Conservation (phyloP, 2,888 invertebrate species). For the Azorinus chamasolen region DNA sequence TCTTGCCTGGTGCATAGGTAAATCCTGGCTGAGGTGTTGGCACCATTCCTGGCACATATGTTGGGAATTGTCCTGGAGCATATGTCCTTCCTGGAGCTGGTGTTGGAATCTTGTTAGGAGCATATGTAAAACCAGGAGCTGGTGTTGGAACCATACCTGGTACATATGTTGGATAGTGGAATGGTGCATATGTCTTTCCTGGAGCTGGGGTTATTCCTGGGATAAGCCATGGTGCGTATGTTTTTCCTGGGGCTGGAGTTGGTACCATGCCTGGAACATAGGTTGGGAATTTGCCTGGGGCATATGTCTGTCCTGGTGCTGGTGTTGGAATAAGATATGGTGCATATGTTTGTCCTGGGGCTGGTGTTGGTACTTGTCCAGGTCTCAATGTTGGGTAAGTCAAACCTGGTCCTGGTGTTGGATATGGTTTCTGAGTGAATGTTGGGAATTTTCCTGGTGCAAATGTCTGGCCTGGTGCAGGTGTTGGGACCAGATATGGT, state of each 20-base stretch:
- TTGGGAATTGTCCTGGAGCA: slow-evolving; percentile 48
- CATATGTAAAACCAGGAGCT: slow-evolving; percentile 42
- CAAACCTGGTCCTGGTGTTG: slow-evolving; percentile 60
- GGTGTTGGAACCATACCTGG: slow-evolving; percentile 62
- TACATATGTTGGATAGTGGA: slow-evolving; percentile 41
- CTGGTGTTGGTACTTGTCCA: slow-evolving; percentile 58
- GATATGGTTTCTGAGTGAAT: slow-evolving; percentile 41
- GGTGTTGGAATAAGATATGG: slow-evolving; percentile 62
- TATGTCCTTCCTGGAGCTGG: slow-evolving; percentile 56
- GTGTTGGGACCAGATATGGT: slow-evolving; percentile 58
- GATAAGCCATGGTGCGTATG: slow-evolving; percentile 61
- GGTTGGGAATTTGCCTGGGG: slow-evolving; percentile 63
- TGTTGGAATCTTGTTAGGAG: slow-evolving; percentile 59
- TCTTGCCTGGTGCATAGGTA: slow-evolving; percentile 45
- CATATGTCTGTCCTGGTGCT: slow-evolving; percentile 60
- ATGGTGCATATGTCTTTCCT: slow-evolving; percentile 50
- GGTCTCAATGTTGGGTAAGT: slow-evolving; percentile 60
- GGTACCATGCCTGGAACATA: slow-evolving; percentile 63
- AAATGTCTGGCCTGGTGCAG: slow-evolving; percentile 35
- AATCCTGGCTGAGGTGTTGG: slow-evolving; percentile 60
- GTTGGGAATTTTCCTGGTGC: slow-evolving; percentile 28
- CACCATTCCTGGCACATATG: slow-evolving; percentile 50
- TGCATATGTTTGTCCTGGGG: slow-evolving; percentile 57
- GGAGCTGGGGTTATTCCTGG: slow-evolving; percentile 52
- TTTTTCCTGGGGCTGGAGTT: slow-evolving; percentile 59